Evolutionary conservation across 92 coral and sea anemone species (phyloP), one percentile per base, ranked within the genome.

Genomic region (Galaxea fascicularis): DNA sequence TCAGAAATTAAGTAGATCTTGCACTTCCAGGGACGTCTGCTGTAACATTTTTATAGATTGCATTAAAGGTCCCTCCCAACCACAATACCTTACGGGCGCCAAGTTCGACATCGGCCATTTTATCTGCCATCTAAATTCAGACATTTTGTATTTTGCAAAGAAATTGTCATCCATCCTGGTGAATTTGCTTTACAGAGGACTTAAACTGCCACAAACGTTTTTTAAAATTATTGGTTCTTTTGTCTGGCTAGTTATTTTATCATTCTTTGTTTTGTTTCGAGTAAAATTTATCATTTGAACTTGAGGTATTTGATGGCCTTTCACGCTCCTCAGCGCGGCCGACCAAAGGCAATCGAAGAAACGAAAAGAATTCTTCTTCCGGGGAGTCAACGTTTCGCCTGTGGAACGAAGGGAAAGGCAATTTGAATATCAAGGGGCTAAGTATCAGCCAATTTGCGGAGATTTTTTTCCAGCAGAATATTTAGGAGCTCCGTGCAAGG

Each of bases 241-340:
- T 77, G 25, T 39, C 2, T 58, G 70, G 21, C 71, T 35, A 30
- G 69, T 76, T 58, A 76, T 58, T 76, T 56, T 57, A 2, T 76
- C 17, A 7, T 30, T n/a, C 2, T 14, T 76, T 58, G 18, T 72
- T 31, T 53, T 73, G 63, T 73, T 73, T 25, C 35, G 62, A 52
- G 76, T 22, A 1, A 75, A 75, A 75, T 53, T 56, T 75, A 27
- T 54, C n/a, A n/a, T n/a, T n/a, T n/a, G n/a, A n/a, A n/a, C n/a
- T n/a, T 18, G 65, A 28, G 80, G 66, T 75, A 46, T 75, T 75
- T 65, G 51, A 24, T 27, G 47, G 80, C 80, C 65, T 52, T 53
- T 13, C 67, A 75, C 28, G 80, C 54, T 54, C 80, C 49, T 52
- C 66, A 75, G 67, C 80, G 80, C 80, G 66, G 51, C 24, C 62